phyloP scores from a whole-genome alignment of 2,888 invertebrate genomes.

The Tachina lurida region DNA sequence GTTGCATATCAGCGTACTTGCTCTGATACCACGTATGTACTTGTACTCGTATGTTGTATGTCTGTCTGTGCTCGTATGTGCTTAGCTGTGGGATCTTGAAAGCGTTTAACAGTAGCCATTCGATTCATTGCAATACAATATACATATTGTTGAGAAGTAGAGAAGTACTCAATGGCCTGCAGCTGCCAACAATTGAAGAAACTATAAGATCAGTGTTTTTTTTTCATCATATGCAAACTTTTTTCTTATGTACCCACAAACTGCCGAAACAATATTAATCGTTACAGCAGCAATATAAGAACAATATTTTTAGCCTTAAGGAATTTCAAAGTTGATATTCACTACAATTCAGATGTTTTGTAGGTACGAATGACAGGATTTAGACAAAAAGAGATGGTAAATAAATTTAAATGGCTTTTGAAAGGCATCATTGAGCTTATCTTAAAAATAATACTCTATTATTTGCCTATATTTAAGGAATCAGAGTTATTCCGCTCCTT shows the following conservation, averaged over 20 bases:
- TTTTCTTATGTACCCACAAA: constrained; percentile 5
- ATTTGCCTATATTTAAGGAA: too few relatives aligned
- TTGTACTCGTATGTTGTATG: background rate
- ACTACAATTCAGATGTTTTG: constrained; percentile 52
- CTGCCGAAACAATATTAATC: constrained; percentile 19
- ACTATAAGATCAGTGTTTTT: constrained; percentile 24
- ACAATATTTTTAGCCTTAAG: constrained; percentile 68
- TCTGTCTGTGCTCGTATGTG: background rate
- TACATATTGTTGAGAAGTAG: constrained; percentile 37
- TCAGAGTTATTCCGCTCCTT: too few relatives aligned
- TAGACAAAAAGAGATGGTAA: constrained; percentile 29
- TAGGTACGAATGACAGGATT: constrained; percentile 28
- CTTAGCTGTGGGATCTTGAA: constrained; percentile 40
- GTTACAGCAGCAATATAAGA: constrained; percentile 39
- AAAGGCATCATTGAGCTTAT: too few relatives aligned
- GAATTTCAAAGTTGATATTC: constrained; percentile 61
- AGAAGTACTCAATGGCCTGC: constrained; percentile 62
- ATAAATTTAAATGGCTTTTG: background rate
- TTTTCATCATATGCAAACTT: constrained; percentile 24
- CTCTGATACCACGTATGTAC: background rate
- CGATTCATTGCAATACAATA: constrained; percentile 19
- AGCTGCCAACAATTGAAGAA: constrained; percentile 61
- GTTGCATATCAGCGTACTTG: constrained; percentile 6
- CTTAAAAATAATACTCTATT: too few relatives aligned
- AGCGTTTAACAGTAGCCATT: constrained; percentile 64